A percentile compares a stretch with the other conserved stretches of the same genome.
Evolutionary conservation across 2,113 vertebrate species (phyloP).

Genomic region (Coryphaenoides rupestris): DNA sequence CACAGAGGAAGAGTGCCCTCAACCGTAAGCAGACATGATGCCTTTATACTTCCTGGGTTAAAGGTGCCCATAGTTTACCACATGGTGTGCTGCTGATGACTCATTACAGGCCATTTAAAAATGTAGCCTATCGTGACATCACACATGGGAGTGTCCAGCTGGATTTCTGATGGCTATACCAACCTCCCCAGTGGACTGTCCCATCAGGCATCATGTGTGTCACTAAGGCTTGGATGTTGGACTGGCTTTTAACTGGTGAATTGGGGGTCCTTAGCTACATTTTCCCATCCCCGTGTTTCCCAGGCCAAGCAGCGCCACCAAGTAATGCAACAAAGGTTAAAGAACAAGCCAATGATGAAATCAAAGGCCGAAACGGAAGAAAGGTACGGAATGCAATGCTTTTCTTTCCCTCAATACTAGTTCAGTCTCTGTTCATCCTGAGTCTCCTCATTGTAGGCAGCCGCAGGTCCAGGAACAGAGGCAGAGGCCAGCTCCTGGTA

Average conservation of each 20-base stretch:
- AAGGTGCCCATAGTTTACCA: too few species aligned
- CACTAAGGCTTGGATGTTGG: background rate
- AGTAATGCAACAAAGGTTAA: constrained; percentile 21
- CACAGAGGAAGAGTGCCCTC: constrained; percentile 53
- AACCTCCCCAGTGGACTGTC: background rate
- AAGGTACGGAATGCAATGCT: constrained; percentile 65
- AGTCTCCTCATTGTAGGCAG: constrained; percentile 69
- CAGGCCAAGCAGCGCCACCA: constrained; percentile 29
- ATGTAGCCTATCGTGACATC: too few species aligned
- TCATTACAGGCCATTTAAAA: too few species aligned
- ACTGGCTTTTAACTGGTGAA: background rate
- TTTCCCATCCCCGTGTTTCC: background rate
- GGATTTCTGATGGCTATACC: too few species aligned
- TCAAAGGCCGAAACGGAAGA: constrained; percentile 83
- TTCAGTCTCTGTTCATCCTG: background rate
- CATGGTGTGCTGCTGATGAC: too few species aligned
- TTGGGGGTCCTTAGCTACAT: background rate
- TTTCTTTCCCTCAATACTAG: background rate
- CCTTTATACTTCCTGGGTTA: too few species aligned
- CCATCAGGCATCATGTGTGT: background rate
- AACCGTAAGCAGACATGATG: constrained; percentile 35
- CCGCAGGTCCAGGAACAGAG: constrained; percentile 86
- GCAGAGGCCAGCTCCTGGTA: constrained; percentile 87
- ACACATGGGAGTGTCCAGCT: too few species aligned
- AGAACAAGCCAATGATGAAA: constrained; percentile 39